phyloP scores from a whole-genome alignment of 2,797 vertebrate species.

The Gymnothorax javanicus region DNA sequence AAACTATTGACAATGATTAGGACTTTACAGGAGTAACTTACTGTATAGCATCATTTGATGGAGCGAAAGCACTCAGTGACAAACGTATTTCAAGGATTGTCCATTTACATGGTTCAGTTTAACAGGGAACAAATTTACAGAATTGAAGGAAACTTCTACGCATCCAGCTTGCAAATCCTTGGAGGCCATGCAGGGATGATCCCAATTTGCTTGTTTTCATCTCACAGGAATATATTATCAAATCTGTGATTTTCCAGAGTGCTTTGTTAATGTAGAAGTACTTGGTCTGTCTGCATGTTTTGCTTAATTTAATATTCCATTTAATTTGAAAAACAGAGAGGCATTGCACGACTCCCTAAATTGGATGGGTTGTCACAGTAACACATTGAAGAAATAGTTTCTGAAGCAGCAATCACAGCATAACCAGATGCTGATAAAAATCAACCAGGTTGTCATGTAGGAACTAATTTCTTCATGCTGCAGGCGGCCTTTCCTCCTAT shows the following conservation, averaged over 20 bases:
- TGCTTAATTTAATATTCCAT: constrained; percentile 17
- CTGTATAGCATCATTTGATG: constrained; percentile 16
- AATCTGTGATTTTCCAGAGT: neutral
- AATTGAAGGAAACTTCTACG: constrained; percentile 29
- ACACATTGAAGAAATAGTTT: neutral
- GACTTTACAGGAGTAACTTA: neutral
- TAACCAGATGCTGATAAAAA: neutral
- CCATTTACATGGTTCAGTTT: constrained; percentile 32
- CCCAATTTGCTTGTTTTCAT: constrained; percentile 31
- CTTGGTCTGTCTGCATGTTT: constrained; percentile 19
- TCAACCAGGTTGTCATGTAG: neutral
- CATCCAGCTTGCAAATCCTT: constrained; percentile 34
- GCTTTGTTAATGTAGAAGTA: constrained; percentile 21
- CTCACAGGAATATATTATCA: constrained; percentile 31
- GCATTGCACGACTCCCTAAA: neutral
- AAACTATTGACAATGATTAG: neutral
- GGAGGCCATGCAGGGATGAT: constrained; percentile 31
- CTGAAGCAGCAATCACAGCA: neutral
- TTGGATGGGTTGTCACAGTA: neutral
- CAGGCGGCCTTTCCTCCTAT: neutral
- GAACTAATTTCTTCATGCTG: neutral
- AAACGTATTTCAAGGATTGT: constrained; percentile 28
- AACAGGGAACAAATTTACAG: constrained; percentile 28
- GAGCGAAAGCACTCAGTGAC: constrained; percentile 6
- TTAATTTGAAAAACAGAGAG: constrained; percentile 8